Evolutionary conservation across 2,113 vertebrate genomes (phyloP), one percentile per base, ranked within the genome.

Genomic region (Sphaerodactylus townsendi): DNA sequence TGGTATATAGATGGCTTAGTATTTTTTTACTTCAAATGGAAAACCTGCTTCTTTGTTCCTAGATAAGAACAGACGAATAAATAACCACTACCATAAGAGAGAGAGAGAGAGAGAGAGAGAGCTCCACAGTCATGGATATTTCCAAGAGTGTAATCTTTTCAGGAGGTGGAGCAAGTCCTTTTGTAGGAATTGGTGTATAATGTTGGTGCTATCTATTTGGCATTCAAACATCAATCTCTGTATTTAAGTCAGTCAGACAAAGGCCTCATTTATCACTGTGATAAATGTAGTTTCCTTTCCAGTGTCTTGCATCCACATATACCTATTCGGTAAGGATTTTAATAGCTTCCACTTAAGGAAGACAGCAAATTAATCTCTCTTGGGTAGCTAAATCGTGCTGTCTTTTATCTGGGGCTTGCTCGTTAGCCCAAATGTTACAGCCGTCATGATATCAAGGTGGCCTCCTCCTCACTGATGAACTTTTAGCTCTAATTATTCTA

Each of bases 281-380:
- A 79, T 82, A 62, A 2, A 65, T 81, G 46, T 68, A 87, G 80
- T 88, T 90, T 76, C 90, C 64, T 44, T 92, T 93, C 82, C n/a
- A 50, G 66, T 50, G 7, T 80, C 72, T 78, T 87, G 37, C 25
- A 46, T 56, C 33, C 33, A 15, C 8, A 50, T 89, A 50, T 80
- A 62, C 66, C 83, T 76, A 39, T 68, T 44, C 81, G 83, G 23
- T 44, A 78, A 90, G 50, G 15, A 19, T 89, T 88, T 87, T 87
- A 89, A 89, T 88, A 88, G 37, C 79, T 79, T 17, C 76, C 69
- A 65, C 44, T 48, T 78, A 83, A 74, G 35, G 39, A 94, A 76
- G 46, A 90, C 85, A 92, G 79, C 3, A 89, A 90, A 92, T 91
- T 88, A 89, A 92, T 92, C 88, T 92, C 83, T 68, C 83, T 89